Percentiles rank a stretch among this genome's conserved stretches.
Conservation (phyloP, 2,797 vertebrate genomes). For the Cossypha dichroa region DNA sequence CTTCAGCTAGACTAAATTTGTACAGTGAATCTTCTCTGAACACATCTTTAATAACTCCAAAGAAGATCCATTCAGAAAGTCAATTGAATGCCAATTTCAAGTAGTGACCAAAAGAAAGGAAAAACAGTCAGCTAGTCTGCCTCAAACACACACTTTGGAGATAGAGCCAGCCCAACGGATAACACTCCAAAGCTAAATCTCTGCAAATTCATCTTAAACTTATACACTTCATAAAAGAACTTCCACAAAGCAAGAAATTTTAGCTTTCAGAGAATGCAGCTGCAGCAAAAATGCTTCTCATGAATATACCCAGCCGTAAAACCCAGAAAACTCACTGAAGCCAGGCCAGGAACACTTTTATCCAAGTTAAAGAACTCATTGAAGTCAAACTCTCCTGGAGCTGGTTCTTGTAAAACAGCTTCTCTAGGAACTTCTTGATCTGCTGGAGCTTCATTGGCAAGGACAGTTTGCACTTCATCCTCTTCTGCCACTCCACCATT, state of each 20-base stretch:
- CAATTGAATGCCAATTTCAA: background rate
- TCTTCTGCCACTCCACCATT: slow-evolving; percentile 90
- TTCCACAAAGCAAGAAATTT: background rate
- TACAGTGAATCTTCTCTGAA: background rate
- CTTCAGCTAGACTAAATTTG: background rate
- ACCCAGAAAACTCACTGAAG: slow-evolving; percentile 87
- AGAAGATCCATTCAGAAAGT: background rate
- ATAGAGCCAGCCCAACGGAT: background rate
- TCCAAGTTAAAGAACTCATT: slow-evolving; percentile 99
- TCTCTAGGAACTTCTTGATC: slow-evolving; percentile 94
- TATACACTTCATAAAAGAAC: background rate
- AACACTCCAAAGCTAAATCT: background rate
- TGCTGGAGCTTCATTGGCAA: slow-evolving; percentile 78
- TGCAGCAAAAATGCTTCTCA: background rate
- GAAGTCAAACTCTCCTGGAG: slow-evolving; percentile 94
- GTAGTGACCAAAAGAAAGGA: background rate
- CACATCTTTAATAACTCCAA: background rate
- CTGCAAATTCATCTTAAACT: background rate
- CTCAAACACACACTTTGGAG: background rate
- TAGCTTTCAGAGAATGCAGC: background rate
- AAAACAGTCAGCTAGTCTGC: background rate
- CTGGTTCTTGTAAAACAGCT: slow-evolving; percentile 85
- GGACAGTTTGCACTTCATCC: slow-evolving; percentile 72
- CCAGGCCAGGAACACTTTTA: slow-evolving; percentile 94
- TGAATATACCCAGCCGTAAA: background rate